phyloP scores from a whole-genome alignment of 37 sponge, comb jelly and placozoan genomes.

The Aplysina aerophoba region DNA sequence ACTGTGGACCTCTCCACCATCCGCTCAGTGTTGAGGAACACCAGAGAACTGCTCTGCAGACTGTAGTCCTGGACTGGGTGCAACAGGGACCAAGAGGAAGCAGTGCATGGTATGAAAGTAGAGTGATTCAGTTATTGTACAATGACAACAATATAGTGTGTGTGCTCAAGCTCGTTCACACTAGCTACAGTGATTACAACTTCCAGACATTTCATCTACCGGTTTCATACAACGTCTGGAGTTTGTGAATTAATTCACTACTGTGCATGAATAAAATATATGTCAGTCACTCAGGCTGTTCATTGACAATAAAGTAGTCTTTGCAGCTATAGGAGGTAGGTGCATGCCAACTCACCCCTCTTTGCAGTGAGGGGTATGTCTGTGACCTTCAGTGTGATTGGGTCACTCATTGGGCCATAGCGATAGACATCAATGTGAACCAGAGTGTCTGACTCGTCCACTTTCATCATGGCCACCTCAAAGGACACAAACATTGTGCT shows the following conservation, averaged over 20 bases:
- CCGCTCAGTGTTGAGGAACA: not conserved
- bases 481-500: too few species aligned
- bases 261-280: not conserved
- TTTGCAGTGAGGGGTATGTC: not conserved
- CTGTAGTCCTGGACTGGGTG: not conserved
- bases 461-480: too few species aligned
- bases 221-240: not conserved
- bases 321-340: too few species aligned
- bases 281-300: too few species aligned
- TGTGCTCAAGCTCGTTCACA: too few species aligned
- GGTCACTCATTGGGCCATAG: not conserved
- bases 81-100: not conserved
- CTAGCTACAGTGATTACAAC: too few species aligned
- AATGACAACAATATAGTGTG: too few species aligned
- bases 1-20: conserved; percentile 6
- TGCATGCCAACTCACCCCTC: not conserved
- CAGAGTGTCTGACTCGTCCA: too few species aligned
- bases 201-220: too few species aligned
- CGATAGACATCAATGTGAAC: not conserved
- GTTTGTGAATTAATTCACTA: not conserved
- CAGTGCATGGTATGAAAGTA: not conserved
- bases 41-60: not conserved
- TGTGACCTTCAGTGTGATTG: not conserved
- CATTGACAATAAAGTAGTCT: too few species aligned
- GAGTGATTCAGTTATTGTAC: too few species aligned